phyloP scores from a whole-genome alignment of 2,888 invertebrate genomes.

The Marasmarcha lunaedactyla region DNA sequence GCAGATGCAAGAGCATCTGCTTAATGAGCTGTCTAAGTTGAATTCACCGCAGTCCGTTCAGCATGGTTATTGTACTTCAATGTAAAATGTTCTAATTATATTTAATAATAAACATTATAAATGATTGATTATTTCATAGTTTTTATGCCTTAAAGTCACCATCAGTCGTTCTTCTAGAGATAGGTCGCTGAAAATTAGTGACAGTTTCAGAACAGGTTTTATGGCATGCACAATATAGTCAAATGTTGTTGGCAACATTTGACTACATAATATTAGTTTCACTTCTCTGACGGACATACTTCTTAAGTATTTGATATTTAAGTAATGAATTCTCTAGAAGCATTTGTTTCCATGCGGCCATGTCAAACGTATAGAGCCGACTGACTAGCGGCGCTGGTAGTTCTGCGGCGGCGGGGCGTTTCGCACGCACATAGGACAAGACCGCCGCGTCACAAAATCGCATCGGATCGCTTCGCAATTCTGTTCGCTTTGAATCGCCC shows the following conservation, averaged over 20 bases:
- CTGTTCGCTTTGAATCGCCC: no score
- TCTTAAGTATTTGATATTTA: no score
- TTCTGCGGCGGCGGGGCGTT: no score
- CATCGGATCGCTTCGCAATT: no score
- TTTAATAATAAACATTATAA: no score
- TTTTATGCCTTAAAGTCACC: slow-evolving; percentile 17
- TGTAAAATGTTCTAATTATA: slow-evolving; percentile 1
- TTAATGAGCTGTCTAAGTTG: slow-evolving; percentile 19
- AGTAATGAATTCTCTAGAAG: no score
- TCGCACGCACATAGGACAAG: no score
- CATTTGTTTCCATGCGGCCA: no score
- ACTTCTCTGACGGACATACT: no score
- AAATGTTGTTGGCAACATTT: slow-evolving; percentile 10
- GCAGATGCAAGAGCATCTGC: slow-evolving; percentile 20
- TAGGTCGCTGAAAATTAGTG: slow-evolving; percentile 15
- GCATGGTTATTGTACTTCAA: slow-evolving; percentile 15
- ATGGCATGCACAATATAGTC: slow-evolving; percentile 16
- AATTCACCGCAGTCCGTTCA: slow-evolving; percentile 10
- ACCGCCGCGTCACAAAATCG: no score
- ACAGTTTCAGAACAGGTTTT: slow-evolving; percentile 14
- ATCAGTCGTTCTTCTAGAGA: slow-evolving; percentile 17
- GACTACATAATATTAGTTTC: slow-evolving; percentile 1
- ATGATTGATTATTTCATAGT: slow-evolving; percentile 11
- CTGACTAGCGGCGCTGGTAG: no score
- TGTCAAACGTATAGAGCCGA: no score